A percentile compares a stretch with the other conserved stretches of the same genome.
phyloP scores from a whole-genome alignment of 1,140 invertebrate genomes.

The Drosophila mauritiana region DNA sequence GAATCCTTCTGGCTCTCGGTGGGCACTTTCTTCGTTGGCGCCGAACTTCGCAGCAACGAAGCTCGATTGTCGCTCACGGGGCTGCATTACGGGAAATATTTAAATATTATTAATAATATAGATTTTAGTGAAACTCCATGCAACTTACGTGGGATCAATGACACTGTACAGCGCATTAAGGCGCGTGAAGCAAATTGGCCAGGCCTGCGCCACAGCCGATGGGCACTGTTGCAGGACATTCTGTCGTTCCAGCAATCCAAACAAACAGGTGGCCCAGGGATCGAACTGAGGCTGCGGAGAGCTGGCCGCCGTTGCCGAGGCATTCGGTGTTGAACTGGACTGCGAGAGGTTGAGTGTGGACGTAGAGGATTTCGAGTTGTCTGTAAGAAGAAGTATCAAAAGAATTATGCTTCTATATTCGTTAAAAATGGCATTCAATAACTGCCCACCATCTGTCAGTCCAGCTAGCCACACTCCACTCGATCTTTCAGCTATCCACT shows the following conservation, averaged over 20 bases:
- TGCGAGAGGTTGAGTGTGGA: constrained; percentile 79
- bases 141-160: constrained; percentile 96
- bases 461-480: constrained; percentile 95
- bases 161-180: constrained; percentile 95
- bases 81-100: constrained; percentile 85
- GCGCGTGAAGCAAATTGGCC: constrained; percentile 97
- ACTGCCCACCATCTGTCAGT: constrained; percentile 65
- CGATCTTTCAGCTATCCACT: constrained; percentile 96
- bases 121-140: neutral
- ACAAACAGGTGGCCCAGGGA: constrained; percentile 95
- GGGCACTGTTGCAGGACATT: constrained; percentile 93
- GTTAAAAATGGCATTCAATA: neutral
- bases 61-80: constrained; percentile 98
- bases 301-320: constrained; percentile 41
- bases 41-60: constrained; percentile 92
- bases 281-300: constrained; percentile 86
- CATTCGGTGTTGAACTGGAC: constrained; percentile 55
- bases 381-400: constrained; percentile 20
- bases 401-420: neutral
- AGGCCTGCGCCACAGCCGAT: constrained; percentile 93
- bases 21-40: constrained; percentile 91
- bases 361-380: constrained; percentile 83
- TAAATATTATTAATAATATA: too few species aligned
- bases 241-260: constrained; percentile 92
- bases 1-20: constrained; percentile 91